phyloP scores from a whole-genome alignment of 2,888 invertebrate species.

The Lycia hirtaria region DNA sequence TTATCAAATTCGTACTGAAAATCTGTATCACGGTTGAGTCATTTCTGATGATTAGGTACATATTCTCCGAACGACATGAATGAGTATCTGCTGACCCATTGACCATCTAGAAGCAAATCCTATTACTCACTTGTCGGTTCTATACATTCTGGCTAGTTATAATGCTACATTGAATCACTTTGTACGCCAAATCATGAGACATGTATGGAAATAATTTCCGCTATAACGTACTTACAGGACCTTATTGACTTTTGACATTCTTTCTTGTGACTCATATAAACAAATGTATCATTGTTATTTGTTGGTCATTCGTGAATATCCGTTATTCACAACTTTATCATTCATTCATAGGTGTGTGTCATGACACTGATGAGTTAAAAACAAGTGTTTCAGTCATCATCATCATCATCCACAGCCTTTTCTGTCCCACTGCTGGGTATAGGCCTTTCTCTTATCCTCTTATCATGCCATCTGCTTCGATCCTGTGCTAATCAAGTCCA shows the following conservation, averaged over 20 bases:
- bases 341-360: slow-evolving; percentile 47
- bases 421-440: no score
- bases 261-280: slow-evolving; percentile 57
- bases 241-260: slow-evolving; percentile 60
- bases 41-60: slow-evolving; percentile 2
- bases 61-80: slow-evolving; percentile 31
- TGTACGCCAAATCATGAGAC: slow-evolving; percentile 65
- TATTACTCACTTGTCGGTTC: slow-evolving; percentile 42
- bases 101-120: slow-evolving; percentile 29
- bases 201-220: slow-evolving; percentile 68
- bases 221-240: slow-evolving; percentile 57
- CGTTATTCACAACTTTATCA: slow-evolving; percentile 58
- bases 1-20: neutral
- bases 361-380: slow-evolving; percentile 45
- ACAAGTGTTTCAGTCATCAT: no score
- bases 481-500: no score
- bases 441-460: no score
- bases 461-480: no score
- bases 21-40: slow-evolving; percentile 18
- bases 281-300: slow-evolving; percentile 53
- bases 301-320: slow-evolving; percentile 49
- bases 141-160: slow-evolving; percentile 46
- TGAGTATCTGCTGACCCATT: slow-evolving; percentile 18
- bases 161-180: slow-evolving; percentile 64
- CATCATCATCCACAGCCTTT: no score